phyloP scores from a whole-genome alignment of 2,797 vertebrate genomes.

The Benthosema pterotum region DNA sequence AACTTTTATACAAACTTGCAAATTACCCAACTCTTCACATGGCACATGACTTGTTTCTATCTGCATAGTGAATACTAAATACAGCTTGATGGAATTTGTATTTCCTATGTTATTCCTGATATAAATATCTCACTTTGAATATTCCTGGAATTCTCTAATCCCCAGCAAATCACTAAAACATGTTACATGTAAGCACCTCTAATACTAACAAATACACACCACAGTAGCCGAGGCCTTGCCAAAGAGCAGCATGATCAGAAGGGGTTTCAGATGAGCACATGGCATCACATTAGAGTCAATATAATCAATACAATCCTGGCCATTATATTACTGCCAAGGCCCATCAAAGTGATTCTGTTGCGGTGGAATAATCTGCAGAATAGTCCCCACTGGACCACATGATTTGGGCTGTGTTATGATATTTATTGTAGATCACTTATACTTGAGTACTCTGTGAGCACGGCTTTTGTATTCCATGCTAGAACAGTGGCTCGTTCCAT shows the following conservation, averaged over 20 bases:
- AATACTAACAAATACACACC: too few species aligned
- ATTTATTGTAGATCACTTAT: constrained; percentile 12
- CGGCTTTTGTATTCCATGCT: constrained; percentile 4
- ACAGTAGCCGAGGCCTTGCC: neutral
- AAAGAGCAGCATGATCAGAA: neutral
- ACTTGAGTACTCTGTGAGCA: neutral
- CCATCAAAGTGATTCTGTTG: constrained; percentile 25
- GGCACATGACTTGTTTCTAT: too few species aligned
- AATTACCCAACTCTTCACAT: too few species aligned
- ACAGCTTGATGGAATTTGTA: too few species aligned
- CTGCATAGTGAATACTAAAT: too few species aligned
- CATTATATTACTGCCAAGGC: constrained; percentile 36
- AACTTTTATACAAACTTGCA: too few species aligned
- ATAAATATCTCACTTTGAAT: too few species aligned
- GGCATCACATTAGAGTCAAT: constrained; percentile 26
- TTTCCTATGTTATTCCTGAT: too few species aligned
- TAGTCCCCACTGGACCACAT: constrained; percentile 19
- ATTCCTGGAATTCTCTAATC: neutral
- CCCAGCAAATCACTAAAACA: neutral
- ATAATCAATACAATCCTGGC: constrained; percentile 27
- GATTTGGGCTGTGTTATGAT: constrained; percentile 9
- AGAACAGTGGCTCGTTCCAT: neutral
- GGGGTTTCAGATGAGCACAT: constrained; percentile 4
- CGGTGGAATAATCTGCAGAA: constrained; percentile 31
- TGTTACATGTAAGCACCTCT: neutral